Percentiles rank a stretch among this genome's conserved stretches.
Evolutionary conservation across 2,888 invertebrate species (phyloP).

Genomic region (Lasioglossum pauxillum): DNA sequence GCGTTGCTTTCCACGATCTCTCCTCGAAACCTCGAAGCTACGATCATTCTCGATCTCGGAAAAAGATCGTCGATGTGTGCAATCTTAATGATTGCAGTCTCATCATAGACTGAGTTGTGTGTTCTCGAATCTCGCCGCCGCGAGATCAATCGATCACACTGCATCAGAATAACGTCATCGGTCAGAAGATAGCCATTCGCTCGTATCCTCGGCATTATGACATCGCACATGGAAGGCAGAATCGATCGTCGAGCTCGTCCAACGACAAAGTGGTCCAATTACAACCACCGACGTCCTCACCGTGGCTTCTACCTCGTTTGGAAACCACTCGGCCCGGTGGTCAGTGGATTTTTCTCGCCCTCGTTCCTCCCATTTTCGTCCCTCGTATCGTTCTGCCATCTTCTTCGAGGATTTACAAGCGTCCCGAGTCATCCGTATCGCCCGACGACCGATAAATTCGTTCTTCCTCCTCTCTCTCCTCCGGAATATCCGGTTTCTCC

Average conservation of each 20-base stretch:
- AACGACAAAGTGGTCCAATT: conserved; percentile 71
- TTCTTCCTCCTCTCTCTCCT: background rate
- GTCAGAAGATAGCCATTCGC: conserved; percentile 41
- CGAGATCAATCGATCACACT: conserved; percentile 19
- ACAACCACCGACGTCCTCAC: conserved; percentile 41
- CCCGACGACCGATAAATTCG: background rate
- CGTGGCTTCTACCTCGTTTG: conserved; percentile 49
- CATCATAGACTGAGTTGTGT: too few relatives aligned
- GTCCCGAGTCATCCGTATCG: background rate
- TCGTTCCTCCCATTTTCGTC: conserved; percentile 1
- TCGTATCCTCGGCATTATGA: conserved; percentile 34
- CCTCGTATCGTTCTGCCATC: background rate
- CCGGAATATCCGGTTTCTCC: background rate
- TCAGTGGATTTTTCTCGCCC: conserved; percentile 42
- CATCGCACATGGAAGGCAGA: conserved; percentile 61
- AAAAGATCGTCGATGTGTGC: too few relatives aligned
- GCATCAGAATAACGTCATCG: conserved; percentile 47
- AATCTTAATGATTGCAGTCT: background rate
- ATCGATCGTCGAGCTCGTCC: conserved; percentile 74
- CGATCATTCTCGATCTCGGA: too few relatives aligned
- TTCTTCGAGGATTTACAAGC: conserved; percentile 17
- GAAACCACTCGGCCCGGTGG: conserved; percentile 30
- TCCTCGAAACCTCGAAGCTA: too few relatives aligned
- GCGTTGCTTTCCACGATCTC: background rate
- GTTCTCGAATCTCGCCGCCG: background rate